These are phyloP conservation scores for Lepilemur septentrionalis DNA, from an alignment of 2,797 vertebrate species.

Conservation along the genomic window DNA sequence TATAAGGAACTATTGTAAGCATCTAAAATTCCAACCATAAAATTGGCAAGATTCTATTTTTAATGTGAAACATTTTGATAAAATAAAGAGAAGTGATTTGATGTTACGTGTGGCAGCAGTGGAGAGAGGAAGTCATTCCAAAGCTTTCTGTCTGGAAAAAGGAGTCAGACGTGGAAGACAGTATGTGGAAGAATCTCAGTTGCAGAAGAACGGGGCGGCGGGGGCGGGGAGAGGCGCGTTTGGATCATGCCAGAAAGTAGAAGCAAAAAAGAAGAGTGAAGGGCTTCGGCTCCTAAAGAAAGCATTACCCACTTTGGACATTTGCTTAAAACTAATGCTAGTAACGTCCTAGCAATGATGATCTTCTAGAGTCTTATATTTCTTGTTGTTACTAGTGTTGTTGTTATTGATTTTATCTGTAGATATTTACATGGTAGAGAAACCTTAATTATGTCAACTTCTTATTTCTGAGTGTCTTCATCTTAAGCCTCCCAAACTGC, in stretches of 20 bases:
- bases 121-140: neutral
- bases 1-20: neutral
- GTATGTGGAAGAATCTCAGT: neutral
- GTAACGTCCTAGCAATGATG: neutral
- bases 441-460: neutral
- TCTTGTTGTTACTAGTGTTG: neutral
- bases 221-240: too few species aligned
- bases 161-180: neutral
- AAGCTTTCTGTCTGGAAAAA: neutral
- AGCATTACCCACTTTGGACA: too few species aligned
- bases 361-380: neutral
- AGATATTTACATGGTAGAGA: too few species aligned
- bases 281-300: fast-evolving
- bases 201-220: too few species aligned
- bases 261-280: too few species aligned
- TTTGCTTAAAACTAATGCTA: too few species aligned
- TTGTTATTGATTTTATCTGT: neutral
- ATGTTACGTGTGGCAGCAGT: neutral
- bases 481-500: neutral
- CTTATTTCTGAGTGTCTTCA: neutral
- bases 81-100: neutral
- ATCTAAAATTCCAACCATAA: neutral
- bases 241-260: neutral
- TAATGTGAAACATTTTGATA: neutral
- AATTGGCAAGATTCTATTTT: neutral